Conservation (phyloP, 2,888 invertebrate species). For the Hemistola chrysoprasaria region DNA sequence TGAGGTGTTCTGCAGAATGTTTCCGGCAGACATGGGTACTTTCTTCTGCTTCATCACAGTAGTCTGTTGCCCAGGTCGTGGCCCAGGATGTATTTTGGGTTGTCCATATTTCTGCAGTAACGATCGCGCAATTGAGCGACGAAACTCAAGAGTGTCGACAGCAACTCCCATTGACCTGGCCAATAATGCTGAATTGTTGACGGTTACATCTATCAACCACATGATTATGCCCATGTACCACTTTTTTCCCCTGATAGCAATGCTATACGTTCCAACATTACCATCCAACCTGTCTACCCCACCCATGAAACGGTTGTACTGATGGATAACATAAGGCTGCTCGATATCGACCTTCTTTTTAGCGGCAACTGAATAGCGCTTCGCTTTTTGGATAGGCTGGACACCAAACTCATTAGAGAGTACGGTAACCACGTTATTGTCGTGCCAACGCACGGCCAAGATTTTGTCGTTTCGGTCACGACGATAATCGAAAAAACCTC, state of each 20-base stretch:
- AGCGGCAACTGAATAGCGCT: constrained; percentile 2
- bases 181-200: constrained; percentile 12
- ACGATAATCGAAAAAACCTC: constrained; percentile 11
- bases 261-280: constrained; percentile 30
- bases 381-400: constrained; percentile 3
- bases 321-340: constrained; percentile 20
- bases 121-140: neutral
- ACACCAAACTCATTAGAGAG: constrained; percentile 9
- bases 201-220: constrained; percentile 25
- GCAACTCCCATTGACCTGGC: neutral
- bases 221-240: constrained; percentile 23
- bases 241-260: constrained; percentile 31
- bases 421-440: constrained; percentile 4
- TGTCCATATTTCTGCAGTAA: constrained; percentile 1
- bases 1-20: no score
- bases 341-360: constrained; percentile 4
- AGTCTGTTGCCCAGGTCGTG: no score
- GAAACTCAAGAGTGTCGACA: constrained; percentile 4
- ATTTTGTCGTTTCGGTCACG: constrained; percentile 2
- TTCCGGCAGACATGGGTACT: no score
- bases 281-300: constrained; percentile 27
- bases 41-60: no score
- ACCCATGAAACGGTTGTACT: constrained; percentile 28
- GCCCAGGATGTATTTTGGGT: neutral
- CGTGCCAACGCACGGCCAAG: constrained; percentile 7